Evolutionary conservation across 92 coral and sea anemone genomes (phyloP), one percentile per base, ranked within the genome.

Genomic region (Pocillopora grandis): DNA sequence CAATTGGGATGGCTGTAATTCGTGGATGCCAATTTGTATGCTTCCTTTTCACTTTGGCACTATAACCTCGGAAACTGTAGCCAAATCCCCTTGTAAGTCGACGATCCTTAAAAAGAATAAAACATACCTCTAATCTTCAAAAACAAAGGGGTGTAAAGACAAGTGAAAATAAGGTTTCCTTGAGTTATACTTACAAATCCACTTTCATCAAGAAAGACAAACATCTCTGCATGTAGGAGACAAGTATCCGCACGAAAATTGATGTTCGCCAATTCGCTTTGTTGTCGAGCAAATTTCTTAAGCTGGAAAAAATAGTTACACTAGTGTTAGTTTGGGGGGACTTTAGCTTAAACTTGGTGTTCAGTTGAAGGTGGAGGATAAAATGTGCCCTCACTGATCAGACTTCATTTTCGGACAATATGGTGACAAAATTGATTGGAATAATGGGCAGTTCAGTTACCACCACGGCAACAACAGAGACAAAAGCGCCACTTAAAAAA

Each of bases 1-100:
- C 49, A 19, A 86, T 76, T 17, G 85, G 87, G 64, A 81, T 81
- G 52, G 82, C 87, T 52, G 86, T 87, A 66, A 87, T 75, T 31
- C 55, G 10, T 70, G 75, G 55, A 35, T 70, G 10, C 55, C 37
- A 16, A 8, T 9, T 35, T 71, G 76, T 18, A 15, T 71, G 56
- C 21, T 42, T 7, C 12, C 59, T 58, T 58, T 58, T 58, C 9
- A 58, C 13, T 58, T 58, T 58, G 60, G 13, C 60, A 9, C 60
- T 58, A 13, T 9, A 58, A 60, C 63, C 74, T 8, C n/a, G 5
- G 36, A 69, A 69, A 19, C 74, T 69, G 55, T 31, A 67, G 14
- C 72, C 72, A 23, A 67, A 67, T 60, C 17, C 17, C 17, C 6
- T 69, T 16, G 18, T 69, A 55, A 69, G 31, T 10, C 55, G 74